Evolutionary conservation across 2,113 vertebrate species (phyloP).

Genomic region (Nesoenas mayeri): DNA sequence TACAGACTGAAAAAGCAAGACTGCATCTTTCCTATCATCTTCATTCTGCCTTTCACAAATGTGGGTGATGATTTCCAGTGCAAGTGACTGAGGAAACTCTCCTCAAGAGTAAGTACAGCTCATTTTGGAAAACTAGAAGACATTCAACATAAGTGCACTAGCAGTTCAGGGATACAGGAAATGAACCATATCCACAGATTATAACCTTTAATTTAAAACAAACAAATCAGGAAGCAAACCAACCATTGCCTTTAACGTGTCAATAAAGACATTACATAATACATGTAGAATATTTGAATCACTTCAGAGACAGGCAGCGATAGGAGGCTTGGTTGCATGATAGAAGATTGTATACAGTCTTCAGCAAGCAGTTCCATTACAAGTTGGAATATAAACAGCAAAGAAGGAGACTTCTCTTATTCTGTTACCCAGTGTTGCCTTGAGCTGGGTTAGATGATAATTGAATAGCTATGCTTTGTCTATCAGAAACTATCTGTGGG

Average conservation of each 20-base stretch:
- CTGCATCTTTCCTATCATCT: background rate
- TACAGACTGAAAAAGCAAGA: background rate
- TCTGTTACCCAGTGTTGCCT: background rate
- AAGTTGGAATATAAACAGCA: background rate
- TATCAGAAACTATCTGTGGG: background rate
- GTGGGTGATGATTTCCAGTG: background rate
- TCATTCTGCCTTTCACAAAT: background rate
- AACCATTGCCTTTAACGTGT: background rate
- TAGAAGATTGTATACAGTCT: background rate
- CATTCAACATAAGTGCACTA: background rate
- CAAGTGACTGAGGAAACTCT: background rate
- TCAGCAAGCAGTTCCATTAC: background rate
- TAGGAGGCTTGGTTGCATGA: background rate
- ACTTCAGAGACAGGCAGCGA: background rate
- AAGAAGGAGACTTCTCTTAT: background rate
- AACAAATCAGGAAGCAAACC: background rate
- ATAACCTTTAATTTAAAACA: background rate
- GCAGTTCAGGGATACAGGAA: background rate
- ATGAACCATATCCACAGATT: background rate
- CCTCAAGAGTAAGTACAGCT: background rate
- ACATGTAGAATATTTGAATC: background rate
- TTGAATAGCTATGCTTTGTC: background rate
- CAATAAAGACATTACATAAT: background rate
- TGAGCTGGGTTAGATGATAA: background rate
- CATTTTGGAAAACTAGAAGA: background rate